Conservation (phyloP, 2,113 vertebrate species). For the Callospermophilus lateralis region DNA sequence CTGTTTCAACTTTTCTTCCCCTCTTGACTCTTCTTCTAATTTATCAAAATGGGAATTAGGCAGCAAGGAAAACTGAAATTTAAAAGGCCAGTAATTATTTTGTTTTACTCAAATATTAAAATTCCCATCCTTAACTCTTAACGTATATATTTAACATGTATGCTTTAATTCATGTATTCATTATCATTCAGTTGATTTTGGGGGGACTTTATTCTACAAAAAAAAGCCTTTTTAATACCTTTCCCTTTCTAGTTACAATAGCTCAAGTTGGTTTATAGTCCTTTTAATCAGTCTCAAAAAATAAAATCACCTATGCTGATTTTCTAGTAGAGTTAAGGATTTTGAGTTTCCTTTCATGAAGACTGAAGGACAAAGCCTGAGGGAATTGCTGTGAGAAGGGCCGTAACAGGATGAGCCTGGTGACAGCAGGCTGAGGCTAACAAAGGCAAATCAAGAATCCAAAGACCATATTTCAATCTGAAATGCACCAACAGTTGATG, state of each 20-base stretch:
- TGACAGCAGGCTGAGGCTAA: not conserved
- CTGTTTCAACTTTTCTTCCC: not conserved
- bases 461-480: not conserved
- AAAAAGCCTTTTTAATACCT: not conserved
- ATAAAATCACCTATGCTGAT: not conserved
- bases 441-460: not conserved
- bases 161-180: not conserved
- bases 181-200: not conserved
- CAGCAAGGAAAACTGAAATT: slow-evolving; percentile 1
- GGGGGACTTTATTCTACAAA: not conserved
- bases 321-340: not conserved
- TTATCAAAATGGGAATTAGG: not conserved
- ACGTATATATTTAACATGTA: not conserved
- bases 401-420: not conserved
- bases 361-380: not conserved
- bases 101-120: not conserved
- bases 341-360: not conserved
- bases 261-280: not conserved
- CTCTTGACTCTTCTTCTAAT: not conserved
- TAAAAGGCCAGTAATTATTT: slow-evolving; percentile 17
- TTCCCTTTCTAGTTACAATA: not conserved
- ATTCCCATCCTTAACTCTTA: not conserved
- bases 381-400: not conserved
- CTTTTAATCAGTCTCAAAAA: not conserved
- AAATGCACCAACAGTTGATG: not conserved